Base-by-base conservation (phyloP, 2,888 invertebrate species). In the Erebia epiphron region DNA sequence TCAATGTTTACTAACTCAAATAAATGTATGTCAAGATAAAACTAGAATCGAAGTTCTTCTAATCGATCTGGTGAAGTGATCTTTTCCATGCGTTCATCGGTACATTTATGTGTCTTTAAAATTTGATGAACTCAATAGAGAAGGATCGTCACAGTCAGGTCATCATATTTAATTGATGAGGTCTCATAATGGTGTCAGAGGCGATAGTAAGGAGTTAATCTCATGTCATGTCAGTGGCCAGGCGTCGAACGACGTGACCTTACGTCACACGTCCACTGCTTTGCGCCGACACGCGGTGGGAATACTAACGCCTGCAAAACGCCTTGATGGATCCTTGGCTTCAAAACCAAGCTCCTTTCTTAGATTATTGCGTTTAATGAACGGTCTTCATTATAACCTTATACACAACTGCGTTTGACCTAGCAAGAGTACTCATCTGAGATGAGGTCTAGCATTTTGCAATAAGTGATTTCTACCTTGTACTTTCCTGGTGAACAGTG, bases 301-400 rank as follows among this genome's bases (percentile, higher is more conserved):
- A 89, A 93, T 93, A 92, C 91, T 92, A 92, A 93, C 90, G 84
- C 82, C 84, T 83, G 80, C 86, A 83, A 87, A 90, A 86, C 90
- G 87, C 92, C 92, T 92, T 91, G 91, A 87, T 89, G 83, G 85
- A 93, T 92, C 93, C 93, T 93, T 93, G 93, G 93, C 93, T 93
- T 92, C 92, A 92, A 93, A 93, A 92, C 91, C 87, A 83, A 91
- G 86, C 92, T 91, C 92, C 93, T 92, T 93, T 92, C 92, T 86
- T 88, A 92, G 83, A 83, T 85, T 81, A 84, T 88, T 89, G 88
- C 89, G 86, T 85, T 86, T 83, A 83, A 83, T 86, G 84, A 83
- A 84, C 73, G 68, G 65, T 73, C 74, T 70, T 72, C 69, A 73
- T 75, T 76, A 73, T 71, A 71, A 75, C 71, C 71, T 75, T 76